phyloP scores from a whole-genome alignment of 2,888 invertebrate genomes.

The Ommatoiulus sabulosus region DNA sequence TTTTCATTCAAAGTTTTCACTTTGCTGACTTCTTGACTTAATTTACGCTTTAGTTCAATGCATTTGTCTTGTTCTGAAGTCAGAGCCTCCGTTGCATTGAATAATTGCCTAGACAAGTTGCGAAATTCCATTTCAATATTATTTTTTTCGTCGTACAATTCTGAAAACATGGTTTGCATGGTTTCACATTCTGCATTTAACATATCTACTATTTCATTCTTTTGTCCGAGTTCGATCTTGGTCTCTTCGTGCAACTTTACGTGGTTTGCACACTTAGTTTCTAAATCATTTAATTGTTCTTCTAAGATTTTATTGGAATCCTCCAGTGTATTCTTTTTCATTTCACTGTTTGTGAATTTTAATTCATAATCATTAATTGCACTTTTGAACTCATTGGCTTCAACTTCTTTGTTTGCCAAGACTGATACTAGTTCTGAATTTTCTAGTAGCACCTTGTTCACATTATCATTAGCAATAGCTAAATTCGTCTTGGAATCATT shows the following conservation, averaged over 20 bases:
- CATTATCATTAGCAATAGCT: background rate
- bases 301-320: background rate
- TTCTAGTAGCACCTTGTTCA: background rate
- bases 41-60: background rate
- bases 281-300: background rate
- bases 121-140: conserved; percentile 28
- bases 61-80: background rate
- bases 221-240: conserved; percentile 37
- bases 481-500: background rate
- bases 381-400: background rate
- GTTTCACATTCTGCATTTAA: conserved; percentile 37
- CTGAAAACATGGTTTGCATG: conserved; percentile 19
- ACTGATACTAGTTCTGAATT: background rate
- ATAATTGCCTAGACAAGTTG: conserved; percentile 2
- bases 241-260: background rate
- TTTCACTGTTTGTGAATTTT: background rate
- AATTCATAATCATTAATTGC: background rate
- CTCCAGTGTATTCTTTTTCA: background rate
- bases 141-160: conserved; percentile 47
- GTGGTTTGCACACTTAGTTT: background rate
- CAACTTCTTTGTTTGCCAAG: background rate
- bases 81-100: conserved; percentile 12
- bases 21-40: conserved; percentile 4
- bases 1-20: background rate
- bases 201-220: background rate